Evolutionary conservation across 1,140 invertebrate genomes (phyloP).

Genomic region (Hypothenemus hampei): DNA sequence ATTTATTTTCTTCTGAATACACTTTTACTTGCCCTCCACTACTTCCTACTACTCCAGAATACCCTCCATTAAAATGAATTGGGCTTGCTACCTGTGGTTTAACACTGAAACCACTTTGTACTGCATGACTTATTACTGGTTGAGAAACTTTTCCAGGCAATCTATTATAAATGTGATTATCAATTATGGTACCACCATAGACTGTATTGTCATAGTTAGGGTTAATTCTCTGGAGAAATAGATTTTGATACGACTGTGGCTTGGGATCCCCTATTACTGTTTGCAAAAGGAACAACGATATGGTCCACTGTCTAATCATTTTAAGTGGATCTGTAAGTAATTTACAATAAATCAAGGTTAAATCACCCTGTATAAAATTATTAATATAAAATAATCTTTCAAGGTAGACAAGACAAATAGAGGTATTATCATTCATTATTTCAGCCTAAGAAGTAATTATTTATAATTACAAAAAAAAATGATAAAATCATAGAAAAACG

Average conservation of each 20-base stretch:
- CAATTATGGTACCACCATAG: slow-evolving; percentile 15
- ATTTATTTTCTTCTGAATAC: background rate
- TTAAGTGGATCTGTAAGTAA: too few relatives aligned
- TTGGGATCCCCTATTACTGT: background rate
- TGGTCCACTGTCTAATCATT: too few relatives aligned
- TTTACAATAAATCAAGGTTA: too few relatives aligned
- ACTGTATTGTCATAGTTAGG: slow-evolving; percentile 10
- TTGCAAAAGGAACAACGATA: slow-evolving; percentile 6
- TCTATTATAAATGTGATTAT: slow-evolving; percentile 11
- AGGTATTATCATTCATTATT: too few relatives aligned
- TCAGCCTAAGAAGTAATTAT: too few relatives aligned
- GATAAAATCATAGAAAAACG: too few relatives aligned
- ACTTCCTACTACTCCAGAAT: slow-evolving; percentile 3
- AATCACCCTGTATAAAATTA: too few relatives aligned
- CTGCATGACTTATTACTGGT: background rate
- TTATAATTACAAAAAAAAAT: too few relatives aligned
- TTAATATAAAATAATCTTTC: too few relatives aligned
- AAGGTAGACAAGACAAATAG: too few relatives aligned
- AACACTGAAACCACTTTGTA: background rate
- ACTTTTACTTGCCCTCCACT: slow-evolving; percentile 11
- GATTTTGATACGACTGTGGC: slow-evolving; percentile 5
- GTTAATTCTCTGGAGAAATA: slow-evolving; percentile 20
- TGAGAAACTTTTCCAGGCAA: background rate
- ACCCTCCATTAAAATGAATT: slow-evolving; percentile 11
- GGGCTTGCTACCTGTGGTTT: slow-evolving; percentile 3